Conservation (phyloP, 2,888 invertebrate genomes). For the Cataglyphis albicans region DNA sequence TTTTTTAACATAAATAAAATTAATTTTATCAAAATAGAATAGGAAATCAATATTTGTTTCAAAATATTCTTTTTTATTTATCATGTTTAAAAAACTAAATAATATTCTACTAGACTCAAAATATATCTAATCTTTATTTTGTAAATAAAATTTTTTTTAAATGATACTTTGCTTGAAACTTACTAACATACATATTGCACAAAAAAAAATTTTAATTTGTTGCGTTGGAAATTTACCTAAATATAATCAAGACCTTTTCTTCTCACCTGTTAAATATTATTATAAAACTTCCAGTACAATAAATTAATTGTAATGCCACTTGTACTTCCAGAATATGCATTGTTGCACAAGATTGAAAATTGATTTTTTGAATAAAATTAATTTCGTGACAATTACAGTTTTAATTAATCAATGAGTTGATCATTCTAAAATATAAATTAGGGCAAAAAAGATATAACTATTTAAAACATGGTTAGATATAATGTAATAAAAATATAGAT, state of each 20-base stretch:
- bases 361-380: not conserved
- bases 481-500: not conserved
- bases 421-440: conserved; percentile 82
- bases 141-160: not conserved
- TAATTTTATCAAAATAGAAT: not conserved
- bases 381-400: not conserved
- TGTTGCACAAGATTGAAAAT: not conserved
- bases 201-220: not conserved
- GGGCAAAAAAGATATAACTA: not conserved
- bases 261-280: not conserved
- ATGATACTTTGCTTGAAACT: not conserved
- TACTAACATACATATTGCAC: not conserved
- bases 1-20: not conserved
- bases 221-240: not conserved
- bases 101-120: conserved; percentile 1
- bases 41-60: not conserved
- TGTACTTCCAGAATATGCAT: not conserved
- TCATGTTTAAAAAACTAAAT: not conserved
- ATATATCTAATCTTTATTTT: not conserved
- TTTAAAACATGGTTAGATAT: conserved; percentile 28
- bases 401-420: conserved; percentile 82
- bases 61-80: not conserved
- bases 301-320: conserved; percentile 9
- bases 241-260: not conserved
- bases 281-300: conserved; percentile 20